phyloP scores from a whole-genome alignment of 2,888 invertebrate genomes.

The Helleia helle region DNA sequence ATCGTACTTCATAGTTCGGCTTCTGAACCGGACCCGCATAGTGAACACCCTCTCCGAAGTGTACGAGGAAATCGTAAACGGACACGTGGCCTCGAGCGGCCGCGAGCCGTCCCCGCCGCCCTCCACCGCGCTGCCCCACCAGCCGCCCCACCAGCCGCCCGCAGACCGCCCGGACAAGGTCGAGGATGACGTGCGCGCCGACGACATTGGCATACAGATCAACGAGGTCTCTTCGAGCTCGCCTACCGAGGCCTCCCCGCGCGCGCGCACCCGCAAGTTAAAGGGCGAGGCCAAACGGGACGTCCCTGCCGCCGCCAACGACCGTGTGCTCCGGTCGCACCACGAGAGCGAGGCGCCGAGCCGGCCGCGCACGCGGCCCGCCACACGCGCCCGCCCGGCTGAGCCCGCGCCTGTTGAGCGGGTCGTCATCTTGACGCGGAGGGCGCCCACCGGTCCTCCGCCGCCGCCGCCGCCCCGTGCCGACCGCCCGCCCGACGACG shows the following conservation, averaged over 20 bases:
- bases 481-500: constrained; percentile 21
- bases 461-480: constrained; percentile 23
- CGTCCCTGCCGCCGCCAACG: constrained; percentile 29
- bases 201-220: constrained; percentile 74
- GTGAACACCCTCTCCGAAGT: constrained; percentile 56
- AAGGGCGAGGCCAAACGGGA: constrained; percentile 32
- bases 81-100: constrained; percentile 18
- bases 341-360: constrained; percentile 42
- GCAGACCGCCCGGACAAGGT: constrained; percentile 20
- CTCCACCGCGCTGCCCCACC: constrained; percentile 13
- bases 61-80: constrained; percentile 45
- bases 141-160: constrained; percentile 11
- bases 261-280: constrained; percentile 38
- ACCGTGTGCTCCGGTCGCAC: constrained; percentile 61
- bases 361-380: constrained; percentile 34
- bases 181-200: constrained; percentile 18
- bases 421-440: constrained; percentile 47
- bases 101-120: constrained; percentile 24
- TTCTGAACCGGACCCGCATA: constrained; percentile 50
- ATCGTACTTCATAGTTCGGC: constrained; percentile 62
- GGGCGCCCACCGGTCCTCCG: constrained; percentile 33
- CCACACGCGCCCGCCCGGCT: constrained; percentile 19
- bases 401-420: constrained; percentile 33
- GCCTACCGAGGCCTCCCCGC: constrained; percentile 53
- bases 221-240: constrained; percentile 80